Base-by-base conservation (phyloP, 2,797 vertebrate genomes). In the Linurgus olivaceus region DNA sequence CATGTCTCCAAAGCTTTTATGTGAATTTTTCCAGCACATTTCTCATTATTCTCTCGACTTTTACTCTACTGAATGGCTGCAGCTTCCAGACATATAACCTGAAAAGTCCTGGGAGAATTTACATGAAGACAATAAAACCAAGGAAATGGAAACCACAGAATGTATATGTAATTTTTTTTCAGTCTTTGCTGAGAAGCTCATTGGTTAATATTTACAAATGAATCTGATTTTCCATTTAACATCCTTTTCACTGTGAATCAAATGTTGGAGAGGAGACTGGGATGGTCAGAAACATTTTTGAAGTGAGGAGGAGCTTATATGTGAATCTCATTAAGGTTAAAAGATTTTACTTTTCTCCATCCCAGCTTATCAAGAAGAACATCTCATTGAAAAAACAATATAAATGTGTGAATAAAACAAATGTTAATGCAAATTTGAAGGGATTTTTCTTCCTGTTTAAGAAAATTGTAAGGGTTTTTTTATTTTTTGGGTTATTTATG, bases 31-130 rank as follows among this genome's bases (percentile, higher is more conserved):
- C 96, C 95, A 96, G 95, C 97, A 97, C 96, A 96, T 98, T 98
- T 98, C 97, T 98, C 97, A 98, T 98, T 97, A 98, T 97, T 98
- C 97, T 97, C 86, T 94, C 90, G 95, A 70, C 80, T 96, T 96
- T 97, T 96, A 90, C 86, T 97, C 97, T 96, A 95, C 94, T 97
- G 92, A 88, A 93, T 97, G 97, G 94, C 97, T 97, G 93, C 63
- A 40, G 44, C 97, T 98, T 98, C 97, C 97, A 98, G 98, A 98
- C 97, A 88, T 97, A 97, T 94, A 98, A 97, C 90, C 93, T 96
- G 96, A 97, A 98, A 94, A 97, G 95, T 98, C 98, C 97, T 97
- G 87, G 87, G 97, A 98, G 98, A 97, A 97, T 98, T 98, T 97
- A 97, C 94, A 96, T 97, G 96, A 97, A 95, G 97, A 96, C 90